These are phyloP conservation scores for Syngnathus acus DNA, from an alignment of 2,797 vertebrate genomes.

Conservation along the genomic window DNA sequence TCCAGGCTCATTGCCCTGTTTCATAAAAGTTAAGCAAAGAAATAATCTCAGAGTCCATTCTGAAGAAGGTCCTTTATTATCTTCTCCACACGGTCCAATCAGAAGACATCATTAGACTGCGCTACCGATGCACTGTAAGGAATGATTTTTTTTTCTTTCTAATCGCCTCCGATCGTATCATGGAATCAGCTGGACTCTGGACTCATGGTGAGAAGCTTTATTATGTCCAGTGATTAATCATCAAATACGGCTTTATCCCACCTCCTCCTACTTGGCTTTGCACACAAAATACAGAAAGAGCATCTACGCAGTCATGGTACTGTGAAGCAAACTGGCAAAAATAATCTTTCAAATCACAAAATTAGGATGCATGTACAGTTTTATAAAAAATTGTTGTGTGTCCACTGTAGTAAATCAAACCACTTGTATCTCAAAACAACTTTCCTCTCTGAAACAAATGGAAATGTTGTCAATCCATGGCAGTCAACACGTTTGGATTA, in stretches of 20 bases:
- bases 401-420: not conserved
- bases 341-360: not conserved
- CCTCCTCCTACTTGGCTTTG: slow-evolving; percentile 34
- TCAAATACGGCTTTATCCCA: slow-evolving; percentile 54
- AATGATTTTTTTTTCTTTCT: slow-evolving; percentile 63
- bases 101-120: slow-evolving; percentile 66
- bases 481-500: not conserved
- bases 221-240: slow-evolving; percentile 67
- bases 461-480: not conserved
- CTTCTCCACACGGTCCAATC: slow-evolving; percentile 59
- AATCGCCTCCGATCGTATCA: slow-evolving; percentile 62
- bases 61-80: slow-evolving; percentile 64
- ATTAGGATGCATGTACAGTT: not conserved
- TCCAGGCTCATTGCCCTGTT: slow-evolving; percentile 61
- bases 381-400: not conserved
- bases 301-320: slow-evolving; percentile 39
- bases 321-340: slow-evolving; percentile 1
- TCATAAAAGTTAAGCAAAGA: slow-evolving; percentile 64
- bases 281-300: slow-evolving; percentile 34
- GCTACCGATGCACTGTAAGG: slow-evolving; percentile 56
- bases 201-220: slow-evolving; percentile 62
- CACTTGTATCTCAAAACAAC: not conserved
- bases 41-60: slow-evolving; percentile 69
- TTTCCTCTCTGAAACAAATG: not conserved
- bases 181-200: slow-evolving; percentile 59